These are phyloP conservation scores for Pao palembangensis DNA, from an alignment of 2,113 vertebrate genomes.

Conservation along the genomic window DNA sequence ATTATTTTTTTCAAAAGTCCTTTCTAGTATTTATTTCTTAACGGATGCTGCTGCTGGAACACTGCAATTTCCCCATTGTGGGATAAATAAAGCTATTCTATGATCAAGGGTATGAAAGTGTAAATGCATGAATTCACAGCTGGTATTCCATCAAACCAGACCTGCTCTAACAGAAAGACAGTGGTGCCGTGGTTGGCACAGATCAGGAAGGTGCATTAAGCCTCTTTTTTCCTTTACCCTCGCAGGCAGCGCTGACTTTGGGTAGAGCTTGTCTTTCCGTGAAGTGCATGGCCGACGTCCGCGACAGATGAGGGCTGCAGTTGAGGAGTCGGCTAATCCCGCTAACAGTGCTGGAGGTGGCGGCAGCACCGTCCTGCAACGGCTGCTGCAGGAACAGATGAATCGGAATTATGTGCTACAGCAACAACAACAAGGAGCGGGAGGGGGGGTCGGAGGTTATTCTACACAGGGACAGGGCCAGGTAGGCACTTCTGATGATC, in stretches of 20 bases:
- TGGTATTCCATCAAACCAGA: too few species aligned
- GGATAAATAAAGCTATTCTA: too few species aligned
- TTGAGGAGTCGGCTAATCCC: constrained; percentile 83
- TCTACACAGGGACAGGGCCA: constrained; percentile 59
- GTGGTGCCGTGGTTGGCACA: too few species aligned
- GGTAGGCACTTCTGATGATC: constrained; percentile 80
- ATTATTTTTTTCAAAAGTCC: too few species aligned
- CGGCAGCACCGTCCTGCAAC: constrained; percentile 86
- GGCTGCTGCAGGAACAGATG: constrained; percentile 98
- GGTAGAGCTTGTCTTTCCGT: constrained; percentile 81
- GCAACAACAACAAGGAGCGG: constrained; percentile 64
- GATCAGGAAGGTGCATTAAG: too few species aligned
- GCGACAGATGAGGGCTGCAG: constrained; percentile 91
- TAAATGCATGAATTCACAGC: too few species aligned
- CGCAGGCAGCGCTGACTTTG: constrained; percentile 82
- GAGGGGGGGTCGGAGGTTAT: constrained; percentile 46
- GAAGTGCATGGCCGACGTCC: constrained; percentile 76
- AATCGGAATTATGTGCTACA: constrained; percentile 86
- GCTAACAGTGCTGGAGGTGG: constrained; percentile 77
- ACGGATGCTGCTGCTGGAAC: too few species aligned
- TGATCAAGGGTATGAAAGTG: too few species aligned
- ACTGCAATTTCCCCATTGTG: too few species aligned
- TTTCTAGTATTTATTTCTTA: too few species aligned
- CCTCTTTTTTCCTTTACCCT: neutral
- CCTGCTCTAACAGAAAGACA: too few species aligned